A percentile compares a stretch with the other conserved stretches of the same genome.
These are phyloP conservation scores for Dorcus hopei DNA, from an alignment of 2,888 invertebrate species.

Conservation along the genomic window DNA sequence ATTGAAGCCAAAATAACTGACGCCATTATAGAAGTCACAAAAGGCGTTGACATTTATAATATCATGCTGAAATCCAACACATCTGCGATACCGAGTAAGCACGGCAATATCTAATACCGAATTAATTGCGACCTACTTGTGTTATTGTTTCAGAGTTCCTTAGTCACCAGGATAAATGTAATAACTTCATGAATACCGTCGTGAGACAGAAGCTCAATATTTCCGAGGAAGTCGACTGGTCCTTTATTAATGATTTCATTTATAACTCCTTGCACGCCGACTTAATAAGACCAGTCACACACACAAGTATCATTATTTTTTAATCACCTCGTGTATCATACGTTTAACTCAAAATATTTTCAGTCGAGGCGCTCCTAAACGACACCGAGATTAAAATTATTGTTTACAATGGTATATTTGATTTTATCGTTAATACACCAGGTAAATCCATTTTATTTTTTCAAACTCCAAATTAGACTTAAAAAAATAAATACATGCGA, in stretches of 20 bases:
- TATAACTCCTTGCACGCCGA: constrained; percentile 61
- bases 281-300: constrained; percentile 75
- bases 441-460: constrained; percentile 24
- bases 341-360: constrained; percentile 15
- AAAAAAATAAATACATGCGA: neutral
- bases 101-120: neutral
- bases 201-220: constrained; percentile 66
- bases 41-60: constrained; percentile 77
- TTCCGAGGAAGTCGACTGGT: constrained; percentile 65
- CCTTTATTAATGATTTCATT: constrained; percentile 58
- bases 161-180: constrained; percentile 31
- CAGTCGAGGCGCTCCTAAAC: constrained; percentile 37
- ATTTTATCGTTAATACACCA: constrained; percentile 38
- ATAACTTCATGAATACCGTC: constrained; percentile 66
- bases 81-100: constrained; percentile 30
- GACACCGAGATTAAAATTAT: constrained; percentile 36
- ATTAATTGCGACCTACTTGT: constrained; percentile 3
- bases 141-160: constrained; percentile 29
- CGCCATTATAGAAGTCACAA: constrained; percentile 52
- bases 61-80: constrained; percentile 56
- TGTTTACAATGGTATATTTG: constrained; percentile 39
- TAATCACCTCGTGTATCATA: neutral
- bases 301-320: constrained; percentile 23
- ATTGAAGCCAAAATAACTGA: constrained; percentile 65
- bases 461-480: neutral